phyloP scores from a whole-genome alignment of 2,797 vertebrate species.

The Micrastur ruficollis region DNA sequence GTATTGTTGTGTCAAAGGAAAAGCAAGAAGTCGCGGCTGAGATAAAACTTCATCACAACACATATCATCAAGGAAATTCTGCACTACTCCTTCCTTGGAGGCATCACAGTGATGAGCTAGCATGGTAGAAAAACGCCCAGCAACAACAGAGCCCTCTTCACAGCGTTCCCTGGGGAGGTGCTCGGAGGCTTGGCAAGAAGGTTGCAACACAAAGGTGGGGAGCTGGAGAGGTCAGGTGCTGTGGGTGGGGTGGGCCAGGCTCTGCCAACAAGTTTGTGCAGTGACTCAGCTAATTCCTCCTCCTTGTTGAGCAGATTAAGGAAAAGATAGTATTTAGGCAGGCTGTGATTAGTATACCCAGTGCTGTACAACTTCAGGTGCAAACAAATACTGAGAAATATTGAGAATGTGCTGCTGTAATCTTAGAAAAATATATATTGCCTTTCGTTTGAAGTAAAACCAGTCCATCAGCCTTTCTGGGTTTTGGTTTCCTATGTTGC shows the following conservation, averaged over 20 bases:
- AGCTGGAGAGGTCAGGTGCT: not conserved
- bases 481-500: not conserved
- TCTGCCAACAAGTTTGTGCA: not conserved
- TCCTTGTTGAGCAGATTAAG: not conserved
- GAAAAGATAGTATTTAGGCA: not conserved
- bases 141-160: not conserved
- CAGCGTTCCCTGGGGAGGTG: not conserved
- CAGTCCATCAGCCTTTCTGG: rapidly evolving
- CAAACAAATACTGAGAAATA: not conserved
- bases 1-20: not conserved
- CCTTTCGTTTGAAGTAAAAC: not conserved
- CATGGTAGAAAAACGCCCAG: not conserved
- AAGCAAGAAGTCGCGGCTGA: not conserved
- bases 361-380: not conserved
- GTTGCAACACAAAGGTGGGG: not conserved
- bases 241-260: not conserved
- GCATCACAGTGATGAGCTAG: rapidly evolving
- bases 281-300: slow-evolving; percentile 32
- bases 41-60: not conserved
- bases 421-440: rapidly evolving
- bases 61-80: not conserved
- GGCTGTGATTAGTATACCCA: not conserved
- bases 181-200: not conserved
- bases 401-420: rapidly evolving
- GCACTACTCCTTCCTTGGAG: not conserved